A percentile compares a stretch with the other conserved stretches of the same genome.
Conservation (phyloP, 1,140 invertebrate species). For the Oreohelix idahoensis region DNA sequence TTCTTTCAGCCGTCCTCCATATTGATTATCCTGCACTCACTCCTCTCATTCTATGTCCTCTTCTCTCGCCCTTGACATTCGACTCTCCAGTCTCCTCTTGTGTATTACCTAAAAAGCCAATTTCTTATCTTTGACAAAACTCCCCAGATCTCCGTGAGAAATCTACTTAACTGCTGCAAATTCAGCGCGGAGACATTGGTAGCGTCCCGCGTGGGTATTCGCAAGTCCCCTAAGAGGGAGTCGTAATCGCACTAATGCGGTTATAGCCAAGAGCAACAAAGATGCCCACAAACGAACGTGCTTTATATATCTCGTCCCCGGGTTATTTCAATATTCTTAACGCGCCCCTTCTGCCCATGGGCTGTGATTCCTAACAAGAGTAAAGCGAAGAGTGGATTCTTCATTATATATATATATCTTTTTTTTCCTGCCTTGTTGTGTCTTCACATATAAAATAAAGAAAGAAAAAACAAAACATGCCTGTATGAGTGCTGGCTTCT, state of each 20-base stretch:
- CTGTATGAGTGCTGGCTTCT: no score
- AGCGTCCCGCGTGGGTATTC: neutral
- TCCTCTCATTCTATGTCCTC: no score
- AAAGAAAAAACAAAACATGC: no score
- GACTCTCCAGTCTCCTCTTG: no score
- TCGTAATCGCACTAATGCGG: neutral
- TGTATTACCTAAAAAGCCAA: no score
- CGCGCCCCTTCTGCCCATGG: neutral
- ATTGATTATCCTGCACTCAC: no score
- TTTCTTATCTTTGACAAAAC: no score
- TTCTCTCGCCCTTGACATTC: no score
- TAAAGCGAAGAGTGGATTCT: neutral
- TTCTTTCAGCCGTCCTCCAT: no score
- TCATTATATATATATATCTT: no score
- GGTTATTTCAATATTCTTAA: neutral
- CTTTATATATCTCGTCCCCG: neutral
- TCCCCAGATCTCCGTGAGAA: neutral
- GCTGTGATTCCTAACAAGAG: neutral
- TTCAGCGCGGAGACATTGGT: neutral
- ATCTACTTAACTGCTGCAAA: neutral
- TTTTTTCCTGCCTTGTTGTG: no score
- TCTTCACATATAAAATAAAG: no score
- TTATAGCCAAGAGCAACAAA: neutral
- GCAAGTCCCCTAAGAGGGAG: neutral
- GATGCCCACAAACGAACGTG: slow-evolving; percentile 1